A percentile compares a stretch with the other conserved stretches of the same genome.
phyloP scores from a whole-genome alignment of 2,888 invertebrate species.

The Scaptodrosophila latifasciaeformis region DNA sequence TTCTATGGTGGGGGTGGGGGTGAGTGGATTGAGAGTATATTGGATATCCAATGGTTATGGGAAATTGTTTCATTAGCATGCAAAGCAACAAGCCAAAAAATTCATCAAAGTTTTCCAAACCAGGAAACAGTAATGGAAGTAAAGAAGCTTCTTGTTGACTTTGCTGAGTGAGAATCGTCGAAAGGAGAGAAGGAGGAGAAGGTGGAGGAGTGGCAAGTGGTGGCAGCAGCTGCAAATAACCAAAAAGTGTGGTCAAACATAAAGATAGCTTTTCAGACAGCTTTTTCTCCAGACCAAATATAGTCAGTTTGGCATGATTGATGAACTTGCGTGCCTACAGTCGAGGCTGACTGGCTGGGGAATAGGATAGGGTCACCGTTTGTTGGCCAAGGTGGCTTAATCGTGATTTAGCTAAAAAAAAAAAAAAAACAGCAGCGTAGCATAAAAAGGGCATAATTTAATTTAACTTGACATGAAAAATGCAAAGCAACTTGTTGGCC shows the following conservation, averaged over 20 bases:
- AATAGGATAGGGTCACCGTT: too few species aligned
- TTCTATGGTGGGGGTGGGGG: not conserved
- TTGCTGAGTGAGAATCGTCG: too few species aligned
- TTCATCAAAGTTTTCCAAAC: slow-evolving; percentile 45
- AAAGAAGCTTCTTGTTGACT: too few species aligned
- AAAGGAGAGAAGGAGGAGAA: too few species aligned
- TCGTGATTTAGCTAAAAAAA: slow-evolving; percentile 45
- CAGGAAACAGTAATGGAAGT: too few species aligned
- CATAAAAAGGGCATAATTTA: slow-evolving; percentile 1
- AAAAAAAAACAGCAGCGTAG: slow-evolving; percentile 12
- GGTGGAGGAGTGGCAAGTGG: too few species aligned
- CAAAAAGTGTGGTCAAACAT: slow-evolving; percentile 47
- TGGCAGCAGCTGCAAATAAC: slow-evolving; percentile 48
- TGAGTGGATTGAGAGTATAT: too few species aligned
- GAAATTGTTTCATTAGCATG: slow-evolving; percentile 50
- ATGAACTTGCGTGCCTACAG: too few species aligned
- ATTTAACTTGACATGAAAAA: slow-evolving; percentile 3
- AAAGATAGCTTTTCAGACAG: not conserved
- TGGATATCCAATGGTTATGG: slow-evolving; percentile 3
- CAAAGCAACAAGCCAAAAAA: slow-evolving; percentile 28
- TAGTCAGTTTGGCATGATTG: slow-evolving; percentile 43
- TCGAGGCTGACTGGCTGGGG: too few species aligned
- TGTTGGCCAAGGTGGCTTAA: too few species aligned
- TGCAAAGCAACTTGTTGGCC: not conserved
- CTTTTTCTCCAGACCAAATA: not conserved